phyloP scores from a whole-genome alignment of 1,140 invertebrate species.

The Wiebesia pumilae region DNA sequence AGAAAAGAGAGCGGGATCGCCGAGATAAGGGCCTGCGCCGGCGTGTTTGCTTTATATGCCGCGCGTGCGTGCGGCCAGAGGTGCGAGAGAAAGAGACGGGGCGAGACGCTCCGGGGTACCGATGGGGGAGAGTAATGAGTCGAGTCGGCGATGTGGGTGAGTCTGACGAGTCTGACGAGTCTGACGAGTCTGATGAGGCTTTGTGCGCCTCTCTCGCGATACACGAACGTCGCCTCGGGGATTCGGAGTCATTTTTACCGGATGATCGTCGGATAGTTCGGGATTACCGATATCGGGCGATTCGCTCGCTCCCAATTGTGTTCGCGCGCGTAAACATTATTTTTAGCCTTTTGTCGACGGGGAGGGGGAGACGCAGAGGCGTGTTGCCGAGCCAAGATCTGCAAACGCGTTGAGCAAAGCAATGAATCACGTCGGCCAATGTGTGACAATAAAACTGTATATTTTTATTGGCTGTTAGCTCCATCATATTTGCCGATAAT shows the following conservation, averaged over 20 bases:
- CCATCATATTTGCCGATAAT: background rate
- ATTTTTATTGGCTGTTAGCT: background rate
- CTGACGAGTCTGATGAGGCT: constrained; percentile 9
- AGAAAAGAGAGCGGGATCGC: constrained; percentile 45
- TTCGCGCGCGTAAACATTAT: background rate
- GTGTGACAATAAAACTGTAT: background rate
- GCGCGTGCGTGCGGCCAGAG: background rate
- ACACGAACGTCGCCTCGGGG: background rate
- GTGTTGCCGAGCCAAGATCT: too few relatives aligned
- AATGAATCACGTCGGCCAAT: background rate
- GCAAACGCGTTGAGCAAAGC: too few relatives aligned
- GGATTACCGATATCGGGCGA: background rate
- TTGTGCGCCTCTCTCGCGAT: background rate
- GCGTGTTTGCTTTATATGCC: constrained; percentile 1
- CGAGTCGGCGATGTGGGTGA: background rate
- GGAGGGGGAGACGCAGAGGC: too few relatives aligned
- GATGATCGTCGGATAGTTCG: background rate
- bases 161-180: background rate
- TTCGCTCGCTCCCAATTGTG: background rate
- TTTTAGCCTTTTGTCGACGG: too few relatives aligned
- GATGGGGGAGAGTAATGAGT: too few relatives aligned
- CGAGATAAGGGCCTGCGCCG: constrained; percentile 46
- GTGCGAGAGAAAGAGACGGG: too few relatives aligned
- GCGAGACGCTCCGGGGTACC: too few relatives aligned
- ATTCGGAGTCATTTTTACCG: background rate